phyloP scores from a whole-genome alignment of 1,140 invertebrate species.

The Lasioglossum albipes region DNA sequence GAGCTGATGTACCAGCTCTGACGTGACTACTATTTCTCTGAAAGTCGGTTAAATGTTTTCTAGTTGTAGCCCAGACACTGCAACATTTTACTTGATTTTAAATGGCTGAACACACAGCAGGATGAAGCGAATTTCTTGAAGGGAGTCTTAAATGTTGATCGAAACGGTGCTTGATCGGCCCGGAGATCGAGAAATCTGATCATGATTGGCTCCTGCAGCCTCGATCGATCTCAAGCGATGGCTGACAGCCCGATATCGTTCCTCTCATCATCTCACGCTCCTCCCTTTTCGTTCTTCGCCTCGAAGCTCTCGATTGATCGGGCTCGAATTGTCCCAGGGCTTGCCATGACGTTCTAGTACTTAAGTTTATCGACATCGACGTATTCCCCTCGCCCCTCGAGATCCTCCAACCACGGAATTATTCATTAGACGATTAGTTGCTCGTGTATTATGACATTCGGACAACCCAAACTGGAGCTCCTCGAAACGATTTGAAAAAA shows the following conservation, averaged over 20 bases:
- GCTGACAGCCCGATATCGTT: not conserved
- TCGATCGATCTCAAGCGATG: not conserved
- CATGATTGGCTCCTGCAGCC: not conserved
- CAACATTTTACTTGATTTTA: too few relatives aligned
- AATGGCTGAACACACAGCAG: too few relatives aligned
- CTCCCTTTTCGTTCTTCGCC: not conserved
- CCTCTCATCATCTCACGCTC: not conserved
- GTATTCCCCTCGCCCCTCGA: not conserved
- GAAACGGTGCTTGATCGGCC: not conserved
- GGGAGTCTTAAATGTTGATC: not conserved
- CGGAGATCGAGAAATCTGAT: not conserved
- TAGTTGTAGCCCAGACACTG: too few relatives aligned
- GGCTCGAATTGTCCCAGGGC: not conserved
- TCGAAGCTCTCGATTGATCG: slow-evolving; percentile 7
- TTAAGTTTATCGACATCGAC: slow-evolving; percentile 23
- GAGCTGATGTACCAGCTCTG: too few relatives aligned
- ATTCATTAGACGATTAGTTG: slow-evolving; percentile 14
- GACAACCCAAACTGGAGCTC: too few relatives aligned
- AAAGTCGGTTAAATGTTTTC: too few relatives aligned
- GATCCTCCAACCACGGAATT: not conserved
- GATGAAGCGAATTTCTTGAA: not conserved
- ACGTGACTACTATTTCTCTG: too few relatives aligned
- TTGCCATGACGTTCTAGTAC: slow-evolving; percentile 48
- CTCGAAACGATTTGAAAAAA: not conserved
- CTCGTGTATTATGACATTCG: slow-evolving; percentile 11